Evolutionary conservation across 2,888 invertebrate genomes (phyloP), one percentile per base, ranked within the genome.

Genomic region (Epistrophe eligans): DNA sequence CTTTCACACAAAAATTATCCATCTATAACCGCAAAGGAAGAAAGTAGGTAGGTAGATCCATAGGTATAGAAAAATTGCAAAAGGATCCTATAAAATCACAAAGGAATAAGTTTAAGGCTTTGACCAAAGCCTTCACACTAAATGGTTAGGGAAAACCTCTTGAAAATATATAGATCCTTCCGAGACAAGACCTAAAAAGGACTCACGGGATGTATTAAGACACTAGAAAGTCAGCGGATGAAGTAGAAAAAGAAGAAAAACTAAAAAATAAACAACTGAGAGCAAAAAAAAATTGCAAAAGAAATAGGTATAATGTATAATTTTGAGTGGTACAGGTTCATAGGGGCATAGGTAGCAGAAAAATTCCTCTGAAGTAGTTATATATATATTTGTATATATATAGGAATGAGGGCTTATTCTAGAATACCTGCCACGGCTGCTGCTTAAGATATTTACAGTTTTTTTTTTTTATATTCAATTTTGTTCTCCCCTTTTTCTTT

Each of bases 41-140:
- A 10, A 19, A 35, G 67, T 52, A 55, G 70, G n/a, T n/a, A n/a
- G n/a, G n/a, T n/a, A n/a, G n/a, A n/a, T n/a, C n/a, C n/a, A n/a
- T n/a, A n/a, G n/a, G 40, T 62, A 62, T 55, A 19, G 62, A 66
- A 55, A 55, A 72, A 58, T 52, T 43, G 72, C 72, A 58, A 72
- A 70, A 72, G 72, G 43, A 72, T 58, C 48, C 72, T 40, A 24
- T 72, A 58, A 45, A 72, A 72, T 72, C 57, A 58, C 57, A 72
- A 57, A 72, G 72, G 58, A 72, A 72, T 72, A 57, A 58, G 57
- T 72, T 58, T 72, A 48, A 58, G 57, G 58, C 57, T 72, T 58
- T 58, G 57, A 48, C 58, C 45, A 58, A 72, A 72, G 58, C 58
- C 72, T 72, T 72, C 57, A 58, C 72, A 58, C 57, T 58, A 72